Conservation (phyloP, 2,113 vertebrate species). For the Hippolais icterina region DNA sequence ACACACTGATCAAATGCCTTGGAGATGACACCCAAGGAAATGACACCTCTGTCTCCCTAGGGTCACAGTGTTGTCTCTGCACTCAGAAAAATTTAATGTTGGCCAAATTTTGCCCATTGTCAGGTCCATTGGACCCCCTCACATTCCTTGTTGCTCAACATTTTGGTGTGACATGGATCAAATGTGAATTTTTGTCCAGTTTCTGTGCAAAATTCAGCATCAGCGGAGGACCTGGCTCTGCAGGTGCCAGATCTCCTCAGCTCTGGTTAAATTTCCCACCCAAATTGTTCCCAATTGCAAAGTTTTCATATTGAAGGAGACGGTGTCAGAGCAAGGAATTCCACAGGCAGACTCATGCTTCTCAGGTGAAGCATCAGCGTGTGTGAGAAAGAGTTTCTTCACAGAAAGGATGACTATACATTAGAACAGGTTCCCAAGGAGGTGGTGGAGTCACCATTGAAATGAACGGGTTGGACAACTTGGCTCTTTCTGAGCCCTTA, state of each 20-base stretch:
- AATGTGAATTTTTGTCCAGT: background rate
- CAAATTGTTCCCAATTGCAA: rapidly evolving
- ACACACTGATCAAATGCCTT: background rate
- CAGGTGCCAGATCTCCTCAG: background rate
- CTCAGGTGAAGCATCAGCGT: background rate
- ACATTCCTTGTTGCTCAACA: background rate
- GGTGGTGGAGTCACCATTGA: background rate
- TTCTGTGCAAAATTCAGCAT: background rate
- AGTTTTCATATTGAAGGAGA: background rate
- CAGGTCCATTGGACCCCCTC: background rate
- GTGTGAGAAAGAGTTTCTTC: background rate
- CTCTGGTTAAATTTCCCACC: background rate
- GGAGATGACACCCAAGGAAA: background rate
- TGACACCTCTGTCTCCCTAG: rapidly evolving
- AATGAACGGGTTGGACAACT: no score
- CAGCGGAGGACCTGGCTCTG: rapidly evolving
- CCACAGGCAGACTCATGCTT: no score
- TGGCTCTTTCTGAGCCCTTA: no score
- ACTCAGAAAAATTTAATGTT: background rate
- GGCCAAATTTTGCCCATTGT: background rate
- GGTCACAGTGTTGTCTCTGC: background rate
- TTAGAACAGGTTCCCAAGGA: background rate
- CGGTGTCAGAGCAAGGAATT: background rate
- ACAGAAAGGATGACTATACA: background rate
- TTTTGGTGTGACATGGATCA: background rate